Percentiles rank a stretch among this genome's conserved stretches.
Conservation (phyloP, 2,113 vertebrate genomes). For the Pollachius pollachius region DNA sequence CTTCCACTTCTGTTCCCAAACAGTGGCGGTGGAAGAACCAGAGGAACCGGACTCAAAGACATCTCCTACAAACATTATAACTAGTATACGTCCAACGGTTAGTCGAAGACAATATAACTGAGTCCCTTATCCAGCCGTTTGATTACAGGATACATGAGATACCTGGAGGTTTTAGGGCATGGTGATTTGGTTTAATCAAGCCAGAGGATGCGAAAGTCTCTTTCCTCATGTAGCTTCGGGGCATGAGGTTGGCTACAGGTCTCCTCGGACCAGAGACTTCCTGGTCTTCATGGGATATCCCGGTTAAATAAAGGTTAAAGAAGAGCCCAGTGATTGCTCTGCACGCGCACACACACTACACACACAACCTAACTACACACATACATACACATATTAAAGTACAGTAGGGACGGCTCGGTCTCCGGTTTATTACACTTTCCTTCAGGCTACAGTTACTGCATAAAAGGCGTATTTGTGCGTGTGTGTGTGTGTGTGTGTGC, state of each 20-base stretch:
- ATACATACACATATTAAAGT: constrained; percentile 38
- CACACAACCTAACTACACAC: constrained; percentile 32
- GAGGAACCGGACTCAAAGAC: neutral
- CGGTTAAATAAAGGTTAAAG: constrained; percentile 67
- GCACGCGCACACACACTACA: constrained; percentile 3
- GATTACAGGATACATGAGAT: neutral
- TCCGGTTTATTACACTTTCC: constrained; percentile 60
- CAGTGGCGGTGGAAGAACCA: constrained; percentile 20
- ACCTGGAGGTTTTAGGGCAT: constrained; percentile 13
- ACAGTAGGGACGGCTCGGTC: constrained; percentile 59
- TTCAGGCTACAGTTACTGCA: constrained; percentile 50
- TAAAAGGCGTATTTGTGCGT: constrained; percentile 17
- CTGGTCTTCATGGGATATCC: constrained; percentile 56
- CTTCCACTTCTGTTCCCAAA: constrained; percentile 27
- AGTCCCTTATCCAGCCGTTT: neutral
- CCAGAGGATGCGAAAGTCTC: constrained; percentile 12
- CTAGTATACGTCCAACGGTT: no score
- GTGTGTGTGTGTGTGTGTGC: neutral
- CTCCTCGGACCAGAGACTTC: constrained; percentile 42
- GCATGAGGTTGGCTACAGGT: constrained; percentile 51
- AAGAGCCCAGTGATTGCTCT: constrained; percentile 46
- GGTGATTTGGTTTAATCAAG: constrained; percentile 56
- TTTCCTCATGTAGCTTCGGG: constrained; percentile 55
- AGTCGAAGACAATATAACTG: neutral
- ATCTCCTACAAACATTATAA: neutral